Conservation (phyloP, 1,140 invertebrate species). For the Pseudobourletiella spinata region DNA sequence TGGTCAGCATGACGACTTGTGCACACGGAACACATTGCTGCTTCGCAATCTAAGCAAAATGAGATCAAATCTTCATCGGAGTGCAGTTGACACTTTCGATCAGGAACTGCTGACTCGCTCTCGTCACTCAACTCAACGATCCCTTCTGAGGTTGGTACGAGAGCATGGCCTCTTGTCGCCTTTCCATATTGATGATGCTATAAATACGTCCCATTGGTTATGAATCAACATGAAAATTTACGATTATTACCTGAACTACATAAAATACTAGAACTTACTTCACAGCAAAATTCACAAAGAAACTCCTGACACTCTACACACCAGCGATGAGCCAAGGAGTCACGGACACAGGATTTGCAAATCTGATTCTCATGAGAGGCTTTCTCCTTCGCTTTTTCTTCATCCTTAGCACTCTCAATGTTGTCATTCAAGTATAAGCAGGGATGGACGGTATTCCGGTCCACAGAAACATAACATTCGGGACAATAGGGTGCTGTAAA, state of each 20-base stretch:
- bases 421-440: not conserved
- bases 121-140: not conserved
- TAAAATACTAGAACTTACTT: too few species aligned
- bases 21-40: not conserved
- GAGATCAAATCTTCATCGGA: not conserved
- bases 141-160: not conserved
- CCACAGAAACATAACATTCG: not conserved
- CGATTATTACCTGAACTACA: too few species aligned
- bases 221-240: too few species aligned
- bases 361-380: not conserved
- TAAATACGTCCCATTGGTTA: too few species aligned
- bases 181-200: constrained; percentile 4
- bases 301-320: not conserved
- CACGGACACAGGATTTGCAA: not conserved
- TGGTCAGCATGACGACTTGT: not conserved
- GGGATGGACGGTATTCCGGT: not conserved
- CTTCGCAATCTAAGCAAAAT: not conserved
- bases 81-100: not conserved
- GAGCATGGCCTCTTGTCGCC: not conserved
- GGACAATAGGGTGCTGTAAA: not conserved
- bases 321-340: not conserved
- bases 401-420: not conserved
- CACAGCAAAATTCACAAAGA: not conserved
- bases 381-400: not conserved
- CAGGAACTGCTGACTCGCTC: not conserved